Percentiles rank a stretch among this genome's conserved stretches.
These are phyloP conservation scores for Rynchops niger DNA, from an alignment of 2,113 vertebrate genomes.

Conservation along the genomic window DNA sequence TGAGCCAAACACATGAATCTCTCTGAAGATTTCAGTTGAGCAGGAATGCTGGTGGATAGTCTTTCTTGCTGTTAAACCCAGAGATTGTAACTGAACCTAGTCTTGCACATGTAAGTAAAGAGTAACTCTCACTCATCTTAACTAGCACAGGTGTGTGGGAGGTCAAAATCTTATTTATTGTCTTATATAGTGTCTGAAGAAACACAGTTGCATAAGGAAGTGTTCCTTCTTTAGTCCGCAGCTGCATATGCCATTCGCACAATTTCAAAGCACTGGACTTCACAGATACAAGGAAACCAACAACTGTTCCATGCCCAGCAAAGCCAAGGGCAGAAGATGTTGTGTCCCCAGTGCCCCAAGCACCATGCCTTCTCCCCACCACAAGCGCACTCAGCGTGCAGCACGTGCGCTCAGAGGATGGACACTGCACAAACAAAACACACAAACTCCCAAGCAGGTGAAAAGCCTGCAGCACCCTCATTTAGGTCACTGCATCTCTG, in stretches of 20 bases:
- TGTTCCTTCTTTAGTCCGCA: background rate
- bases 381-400: accelerated
- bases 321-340: background rate
- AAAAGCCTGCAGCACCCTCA: background rate
- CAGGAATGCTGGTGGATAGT: background rate
- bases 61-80: background rate
- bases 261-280: background rate
- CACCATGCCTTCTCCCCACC: accelerated
- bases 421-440: background rate
- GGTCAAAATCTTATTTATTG: background rate
- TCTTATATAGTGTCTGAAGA: background rate
- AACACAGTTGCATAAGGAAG: background rate
- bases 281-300: background rate
- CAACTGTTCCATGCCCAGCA: background rate
- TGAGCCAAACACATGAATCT: background rate
- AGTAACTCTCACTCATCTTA: background rate
- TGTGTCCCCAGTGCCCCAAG: background rate
- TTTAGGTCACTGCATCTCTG: background rate
- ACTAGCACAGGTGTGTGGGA: background rate
- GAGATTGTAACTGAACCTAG: background rate
- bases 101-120: background rate
- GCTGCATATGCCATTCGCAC: accelerated
- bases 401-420: accelerated
- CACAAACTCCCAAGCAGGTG: background rate
- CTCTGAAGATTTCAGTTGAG: background rate